Evolutionary conservation across 2,797 vertebrate genomes (phyloP), one percentile per base, ranked within the genome.

Genomic region (Pangasius larnaudii): DNA sequence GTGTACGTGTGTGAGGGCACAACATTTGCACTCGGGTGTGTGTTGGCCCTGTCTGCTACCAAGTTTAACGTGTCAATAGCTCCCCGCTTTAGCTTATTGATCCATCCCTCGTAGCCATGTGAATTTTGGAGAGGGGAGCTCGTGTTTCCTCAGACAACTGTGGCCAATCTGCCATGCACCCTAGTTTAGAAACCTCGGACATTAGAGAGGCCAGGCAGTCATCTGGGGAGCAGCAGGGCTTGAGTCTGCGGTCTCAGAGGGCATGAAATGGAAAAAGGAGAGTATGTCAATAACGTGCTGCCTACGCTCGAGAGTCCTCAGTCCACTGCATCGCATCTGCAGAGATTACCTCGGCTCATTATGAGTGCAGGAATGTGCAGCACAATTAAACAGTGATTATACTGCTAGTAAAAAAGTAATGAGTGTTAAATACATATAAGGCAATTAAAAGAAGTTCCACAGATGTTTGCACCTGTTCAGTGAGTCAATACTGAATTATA

Each of bases 51-150:
- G 90, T 91, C 90, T 91, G 90, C 83, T 91, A 84, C 90, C 67
- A 83, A 87, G 84, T 89, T 91, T 92, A 89, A 91, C 93, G 92
- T 93, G 93, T 95, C 95, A 94, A 95, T 93, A 94, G 92, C 91
- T 95, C 95, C 95, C 95, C 94, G 95, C 94, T 96, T 95, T 94
- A 93, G 91, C 86, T 84, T 96, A 97, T 96, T 96, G 96, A 97
- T 96, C 94, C 92, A 88, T 93, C 93, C 89, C 93, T 94, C 18
- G 24, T 86, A 89, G 82, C 83, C 96, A 95, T 96, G 95, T 96
- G 95, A 95, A 94, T 94, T 95, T 96, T 93, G 82, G 93, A 94
- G 94, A 94, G 91, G 93, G 92, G 93, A 69, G 88, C 94, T 96
- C 94, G 92, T 92, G 94, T 97, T 97, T 96, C 96, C 91, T 91